Conservation (phyloP, 2,888 invertebrate species). For the Sinohyriopsis cumingii region DNA sequence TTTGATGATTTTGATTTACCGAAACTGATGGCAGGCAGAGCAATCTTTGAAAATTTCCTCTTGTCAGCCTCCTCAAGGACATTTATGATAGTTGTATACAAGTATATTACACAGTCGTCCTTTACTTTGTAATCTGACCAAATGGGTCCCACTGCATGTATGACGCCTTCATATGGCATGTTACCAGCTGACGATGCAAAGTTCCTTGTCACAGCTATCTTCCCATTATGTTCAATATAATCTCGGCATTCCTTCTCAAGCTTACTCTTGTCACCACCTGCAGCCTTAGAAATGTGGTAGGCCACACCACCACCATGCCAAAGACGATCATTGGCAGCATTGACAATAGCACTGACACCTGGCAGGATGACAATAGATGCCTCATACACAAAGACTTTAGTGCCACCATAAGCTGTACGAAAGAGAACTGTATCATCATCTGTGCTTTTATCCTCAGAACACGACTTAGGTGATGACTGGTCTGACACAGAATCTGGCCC, state of each 20-base stretch:
- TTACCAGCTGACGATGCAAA: slow-evolving; percentile 35
- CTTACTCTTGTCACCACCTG: slow-evolving; percentile 17
- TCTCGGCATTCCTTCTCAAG: slow-evolving; percentile 36
- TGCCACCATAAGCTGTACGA: no score
- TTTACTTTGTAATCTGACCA: slow-evolving; percentile 35
- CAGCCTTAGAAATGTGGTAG: slow-evolving; percentile 29
- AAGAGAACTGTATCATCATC: no score
- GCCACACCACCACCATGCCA: slow-evolving; percentile 48
- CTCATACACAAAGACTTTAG: slow-evolving; percentile 21
- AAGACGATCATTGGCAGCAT: slow-evolving; percentile 50
- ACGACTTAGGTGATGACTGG: no score
- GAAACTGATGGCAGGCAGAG: slow-evolving; percentile 52
- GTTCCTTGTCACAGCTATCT: slow-evolving; percentile 30
- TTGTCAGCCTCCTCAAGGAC: slow-evolving; percentile 20
- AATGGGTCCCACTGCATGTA: slow-evolving; percentile 49
- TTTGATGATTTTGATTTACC: slow-evolving; percentile 18
- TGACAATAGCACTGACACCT: slow-evolving; percentile 46
- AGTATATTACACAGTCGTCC: slow-evolving; percentile 21
- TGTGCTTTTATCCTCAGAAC: no score
- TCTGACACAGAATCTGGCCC: no score
- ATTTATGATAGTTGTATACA: slow-evolving; percentile 35
- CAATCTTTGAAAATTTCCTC: slow-evolving; percentile 26
- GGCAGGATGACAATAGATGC: slow-evolving; percentile 22
- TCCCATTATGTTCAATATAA: background rate
- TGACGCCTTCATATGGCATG: slow-evolving; percentile 38